These are phyloP conservation scores for Sterna hirundo DNA, from an alignment of 2,113 vertebrate genomes.

Conservation along the genomic window DNA sequence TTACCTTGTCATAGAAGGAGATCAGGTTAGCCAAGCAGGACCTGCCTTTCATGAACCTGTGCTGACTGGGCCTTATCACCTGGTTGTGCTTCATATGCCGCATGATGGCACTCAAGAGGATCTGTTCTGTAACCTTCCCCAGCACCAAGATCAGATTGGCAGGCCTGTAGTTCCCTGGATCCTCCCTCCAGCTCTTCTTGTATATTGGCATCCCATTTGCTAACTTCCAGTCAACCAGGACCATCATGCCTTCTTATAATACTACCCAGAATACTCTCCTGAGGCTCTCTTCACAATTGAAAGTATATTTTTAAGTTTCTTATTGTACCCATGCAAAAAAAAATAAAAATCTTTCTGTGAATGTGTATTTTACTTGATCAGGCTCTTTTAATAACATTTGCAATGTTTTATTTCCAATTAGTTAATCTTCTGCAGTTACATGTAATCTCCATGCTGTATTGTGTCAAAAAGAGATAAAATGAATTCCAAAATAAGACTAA, in stretches of 20 bases:
- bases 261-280: not conserved
- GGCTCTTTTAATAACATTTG: not conserved
- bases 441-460: not conserved
- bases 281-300: not conserved
- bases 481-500: constrained; percentile 6
- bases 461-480: constrained; percentile 4
- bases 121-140: not conserved
- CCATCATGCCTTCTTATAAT: not conserved
- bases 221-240: not conserved
- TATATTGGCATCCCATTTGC: not conserved
- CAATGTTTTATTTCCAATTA: constrained; percentile 21
- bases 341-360: not conserved
- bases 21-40: not conserved
- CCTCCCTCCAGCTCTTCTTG: not conserved
- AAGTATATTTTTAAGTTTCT: not conserved
- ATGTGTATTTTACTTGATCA: not conserved
- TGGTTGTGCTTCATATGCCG: not conserved
- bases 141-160: not conserved
- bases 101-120: not conserved
- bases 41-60: too few species aligned
- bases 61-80: not conserved
- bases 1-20: not conserved
- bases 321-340: not conserved
- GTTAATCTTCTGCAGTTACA: constrained; percentile 5
- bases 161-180: not conserved